Evolutionary conservation across 1,140 invertebrate species (phyloP).

Genomic region (Anoplophora glabripennis): DNA sequence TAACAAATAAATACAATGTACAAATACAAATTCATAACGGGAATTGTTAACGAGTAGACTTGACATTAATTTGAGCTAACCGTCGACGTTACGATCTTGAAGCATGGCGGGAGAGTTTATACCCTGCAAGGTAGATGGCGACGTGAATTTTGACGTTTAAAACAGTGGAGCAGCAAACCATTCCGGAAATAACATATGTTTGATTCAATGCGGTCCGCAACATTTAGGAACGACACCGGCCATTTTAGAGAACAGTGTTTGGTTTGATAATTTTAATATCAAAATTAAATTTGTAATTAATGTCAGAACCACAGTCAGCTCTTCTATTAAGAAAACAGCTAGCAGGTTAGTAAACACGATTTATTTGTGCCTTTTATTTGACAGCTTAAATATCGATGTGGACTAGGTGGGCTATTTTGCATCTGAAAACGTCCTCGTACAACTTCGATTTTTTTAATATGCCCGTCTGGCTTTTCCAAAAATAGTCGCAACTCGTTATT

Average conservation of each 20-base stretch:
- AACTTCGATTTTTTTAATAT: constrained; percentile 21
- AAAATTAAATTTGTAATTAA: constrained; percentile 72
- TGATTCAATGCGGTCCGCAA: constrained; percentile 42
- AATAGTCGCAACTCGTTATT: constrained; percentile 21
- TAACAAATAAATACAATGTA: too few relatives aligned
- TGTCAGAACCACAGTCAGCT: constrained; percentile 93
- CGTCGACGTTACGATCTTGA: too few relatives aligned
- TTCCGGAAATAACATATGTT: constrained; percentile 49
- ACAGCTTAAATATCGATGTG: neutral
- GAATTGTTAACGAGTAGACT: too few relatives aligned
- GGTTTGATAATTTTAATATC: constrained; percentile 53
- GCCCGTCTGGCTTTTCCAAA: constrained; percentile 20
- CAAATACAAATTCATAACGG: too few relatives aligned
- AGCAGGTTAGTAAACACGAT: constrained; percentile 68
- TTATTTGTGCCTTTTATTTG: neutral
- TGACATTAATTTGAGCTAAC: too few relatives aligned
- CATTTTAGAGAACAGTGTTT: constrained; percentile 60
- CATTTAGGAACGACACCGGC: constrained; percentile 51
- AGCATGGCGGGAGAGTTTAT: neutral
- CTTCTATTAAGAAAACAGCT: constrained; percentile 93
- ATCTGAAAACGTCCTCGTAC: constrained; percentile 19
- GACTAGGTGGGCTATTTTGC: neutral
- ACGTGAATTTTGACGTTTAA: constrained; percentile 12
- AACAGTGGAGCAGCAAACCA: constrained; percentile 33
- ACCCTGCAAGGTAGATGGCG: constrained; percentile 7